phyloP scores from a whole-genome alignment of 2,113 vertebrate species.

The Casuarius casuarius region DNA sequence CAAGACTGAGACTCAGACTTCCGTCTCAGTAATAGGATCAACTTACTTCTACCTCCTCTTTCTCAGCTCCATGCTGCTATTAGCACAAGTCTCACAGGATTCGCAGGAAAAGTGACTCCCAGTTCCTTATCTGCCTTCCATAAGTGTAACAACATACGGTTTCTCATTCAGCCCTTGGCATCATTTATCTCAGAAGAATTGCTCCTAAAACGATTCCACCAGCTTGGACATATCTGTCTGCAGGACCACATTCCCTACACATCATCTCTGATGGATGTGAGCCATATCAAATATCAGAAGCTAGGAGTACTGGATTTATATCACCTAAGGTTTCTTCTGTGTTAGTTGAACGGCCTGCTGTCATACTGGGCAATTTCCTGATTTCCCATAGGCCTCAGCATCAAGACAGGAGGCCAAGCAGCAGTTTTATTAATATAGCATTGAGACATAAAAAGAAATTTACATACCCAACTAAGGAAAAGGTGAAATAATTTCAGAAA shows the following conservation, averaged over 20 bases:
- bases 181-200: not conserved
- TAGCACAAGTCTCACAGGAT: not conserved
- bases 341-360: not conserved
- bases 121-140: not conserved
- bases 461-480: not conserved
- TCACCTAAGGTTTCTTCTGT: not conserved
- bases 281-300: not conserved
- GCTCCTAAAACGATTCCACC: not conserved
- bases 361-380: not conserved
- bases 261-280: not conserved
- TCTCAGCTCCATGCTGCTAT: not conserved
- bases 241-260: not conserved
- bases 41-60: not conserved
- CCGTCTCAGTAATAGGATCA: not conserved
- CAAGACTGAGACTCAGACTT: not conserved
- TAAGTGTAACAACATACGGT: not conserved
- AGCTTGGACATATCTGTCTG: not conserved
- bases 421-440: not conserved
- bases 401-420: not conserved
- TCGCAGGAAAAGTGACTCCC: not conserved
- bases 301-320: not conserved
- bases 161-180: not conserved
- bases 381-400: not conserved
- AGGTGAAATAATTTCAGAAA: not conserved
- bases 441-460: not conserved